A percentile compares a stretch with the other conserved stretches of the same genome.
Evolutionary conservation across 2,113 vertebrate genomes (phyloP).

Genomic region (Phalacrocorax pelagicus): DNA sequence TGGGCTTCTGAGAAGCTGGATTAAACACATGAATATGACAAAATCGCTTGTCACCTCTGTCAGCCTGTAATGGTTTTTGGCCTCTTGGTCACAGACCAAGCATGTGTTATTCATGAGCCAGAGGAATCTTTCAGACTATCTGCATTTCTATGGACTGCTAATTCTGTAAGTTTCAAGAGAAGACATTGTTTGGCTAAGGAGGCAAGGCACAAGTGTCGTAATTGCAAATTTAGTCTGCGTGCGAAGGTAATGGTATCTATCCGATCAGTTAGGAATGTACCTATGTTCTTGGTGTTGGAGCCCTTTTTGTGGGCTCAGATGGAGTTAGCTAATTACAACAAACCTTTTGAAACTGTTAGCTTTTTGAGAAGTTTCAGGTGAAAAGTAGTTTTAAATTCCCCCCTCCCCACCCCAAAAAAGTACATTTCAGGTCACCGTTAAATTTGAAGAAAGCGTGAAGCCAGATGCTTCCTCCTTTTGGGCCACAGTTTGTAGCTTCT

Average conservation of each 20-base stretch:
- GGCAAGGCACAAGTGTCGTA: neutral
- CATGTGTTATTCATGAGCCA: slow-evolving; percentile 37
- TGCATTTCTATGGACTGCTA: slow-evolving; percentile 17
- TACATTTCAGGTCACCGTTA: neutral
- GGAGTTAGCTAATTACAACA: neutral
- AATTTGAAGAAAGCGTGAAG: neutral
- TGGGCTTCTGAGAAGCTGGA: neutral
- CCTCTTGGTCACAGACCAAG: slow-evolving; percentile 8
- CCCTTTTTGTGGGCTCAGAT: neutral
- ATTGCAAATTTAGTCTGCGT: neutral
- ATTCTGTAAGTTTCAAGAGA: neutral
- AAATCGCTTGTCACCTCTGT: slow-evolving; percentile 13
- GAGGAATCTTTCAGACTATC: neutral
- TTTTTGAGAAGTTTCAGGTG: neutral
- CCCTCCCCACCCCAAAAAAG: neutral
- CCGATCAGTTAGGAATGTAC: neutral
- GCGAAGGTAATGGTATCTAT: neutral
- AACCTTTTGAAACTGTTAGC: neutral
- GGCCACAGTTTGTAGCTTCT: neutral
- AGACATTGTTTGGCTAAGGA: neutral
- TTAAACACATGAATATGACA: slow-evolving; percentile 6
- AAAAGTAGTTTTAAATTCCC: neutral
- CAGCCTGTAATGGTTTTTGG: slow-evolving; percentile 1
- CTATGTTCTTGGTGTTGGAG: neutral
- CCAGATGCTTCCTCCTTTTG: neutral